These are phyloP conservation scores for Pantherophis alleghaniensis DNA, from an alignment of 2,797 vertebrate genomes.

Conservation along the genomic window DNA sequence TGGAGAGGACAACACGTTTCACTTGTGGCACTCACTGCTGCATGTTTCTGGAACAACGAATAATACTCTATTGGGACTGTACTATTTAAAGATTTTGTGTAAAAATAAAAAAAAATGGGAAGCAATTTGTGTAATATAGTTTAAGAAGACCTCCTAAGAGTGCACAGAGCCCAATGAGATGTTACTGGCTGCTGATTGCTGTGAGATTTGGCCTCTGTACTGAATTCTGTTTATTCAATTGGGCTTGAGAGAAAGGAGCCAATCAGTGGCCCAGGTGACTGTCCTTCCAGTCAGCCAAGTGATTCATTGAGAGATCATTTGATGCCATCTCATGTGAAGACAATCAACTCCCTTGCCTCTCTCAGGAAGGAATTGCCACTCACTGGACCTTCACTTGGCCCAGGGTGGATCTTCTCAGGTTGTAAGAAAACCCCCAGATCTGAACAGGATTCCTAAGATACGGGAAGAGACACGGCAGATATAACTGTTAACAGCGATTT, in stretches of 20 bases:
- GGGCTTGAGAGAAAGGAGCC: not conserved
- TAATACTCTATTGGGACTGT: not conserved
- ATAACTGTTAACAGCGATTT: not conserved
- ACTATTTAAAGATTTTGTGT: not conserved
- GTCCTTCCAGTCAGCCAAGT: not conserved
- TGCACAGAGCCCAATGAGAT: too few species aligned
- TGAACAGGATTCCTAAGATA: not conserved
- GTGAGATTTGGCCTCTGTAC: not conserved
- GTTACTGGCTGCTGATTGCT: not conserved
- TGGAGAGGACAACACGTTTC: too few species aligned
- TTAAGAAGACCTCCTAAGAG: not conserved
- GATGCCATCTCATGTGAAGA: not conserved
- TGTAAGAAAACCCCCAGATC: not conserved
- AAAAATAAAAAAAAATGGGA: too few species aligned
- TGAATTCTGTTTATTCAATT: not conserved
- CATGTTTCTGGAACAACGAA: not conserved
- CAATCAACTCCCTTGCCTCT: not conserved
- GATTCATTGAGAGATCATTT: not conserved
- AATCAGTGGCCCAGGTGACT: rapidly evolving
- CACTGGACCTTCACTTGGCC: not conserved
- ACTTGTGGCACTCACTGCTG: not conserved
- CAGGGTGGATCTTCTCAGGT: not conserved
- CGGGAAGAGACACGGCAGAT: not conserved
- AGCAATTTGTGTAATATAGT: not conserved
- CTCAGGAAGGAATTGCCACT: too few species aligned